phyloP scores from a whole-genome alignment of 2,113 vertebrate genomes.

The Thunnus thynnus region DNA sequence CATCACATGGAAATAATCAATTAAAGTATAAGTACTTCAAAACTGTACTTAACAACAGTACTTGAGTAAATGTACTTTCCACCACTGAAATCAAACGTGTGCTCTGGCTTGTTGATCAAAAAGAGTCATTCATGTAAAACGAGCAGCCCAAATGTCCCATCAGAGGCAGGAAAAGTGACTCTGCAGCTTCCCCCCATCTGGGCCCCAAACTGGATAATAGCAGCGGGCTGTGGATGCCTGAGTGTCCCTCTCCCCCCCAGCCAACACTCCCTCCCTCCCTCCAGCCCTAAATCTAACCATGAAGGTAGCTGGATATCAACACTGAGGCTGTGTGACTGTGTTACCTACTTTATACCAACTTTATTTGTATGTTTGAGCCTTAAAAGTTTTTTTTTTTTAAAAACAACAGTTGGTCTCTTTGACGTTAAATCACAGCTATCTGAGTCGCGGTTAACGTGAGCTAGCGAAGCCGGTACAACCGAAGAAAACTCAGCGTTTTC shows the following conservation, averaged over 20 bases:
- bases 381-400: too few species aligned
- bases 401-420: neutral
- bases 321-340: neutral
- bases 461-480: too few species aligned
- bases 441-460: neutral
- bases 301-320: conserved; percentile 44
- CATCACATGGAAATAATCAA: too few species aligned
- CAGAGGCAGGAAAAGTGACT: conserved; percentile 20
- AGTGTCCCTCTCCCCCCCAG: neutral
- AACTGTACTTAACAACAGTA: too few species aligned
- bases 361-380: too few species aligned
- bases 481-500: too few species aligned
- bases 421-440: neutral
- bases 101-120: neutral
- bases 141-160: neutral
- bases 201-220: conserved; percentile 43
- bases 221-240: conserved; percentile 21
- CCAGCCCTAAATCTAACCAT: neutral
- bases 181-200: conserved; percentile 2
- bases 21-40: too few species aligned
- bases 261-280: neutral
- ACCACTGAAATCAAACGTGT: neutral
- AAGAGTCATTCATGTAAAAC: neutral
- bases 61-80: too few species aligned
- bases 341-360: too few species aligned